Evolutionary conservation across 1,140 invertebrate genomes (phyloP).

Genomic region (Scaptomyza graminum): DNA sequence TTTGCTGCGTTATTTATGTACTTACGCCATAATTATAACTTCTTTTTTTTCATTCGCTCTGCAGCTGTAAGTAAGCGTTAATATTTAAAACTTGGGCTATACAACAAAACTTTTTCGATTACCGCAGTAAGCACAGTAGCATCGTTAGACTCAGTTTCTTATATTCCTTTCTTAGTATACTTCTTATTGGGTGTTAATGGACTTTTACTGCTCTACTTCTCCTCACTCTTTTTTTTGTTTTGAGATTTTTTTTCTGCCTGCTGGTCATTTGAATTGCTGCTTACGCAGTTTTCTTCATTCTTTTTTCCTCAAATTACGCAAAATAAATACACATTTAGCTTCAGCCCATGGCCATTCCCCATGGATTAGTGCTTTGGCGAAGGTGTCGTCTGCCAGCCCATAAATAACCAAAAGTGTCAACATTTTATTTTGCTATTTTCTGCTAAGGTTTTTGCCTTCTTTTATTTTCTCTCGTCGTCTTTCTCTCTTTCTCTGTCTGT

Average conservation of each 20-base stretch:
- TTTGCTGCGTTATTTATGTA: constrained; percentile 75
- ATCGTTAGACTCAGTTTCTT: constrained; percentile 28
- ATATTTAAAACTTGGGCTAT: constrained; percentile 73
- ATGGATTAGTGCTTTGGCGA: constrained; percentile 66
- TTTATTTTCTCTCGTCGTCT: constrained; percentile 2
- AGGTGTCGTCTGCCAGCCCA: constrained; percentile 73
- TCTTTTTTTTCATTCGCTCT: constrained; percentile 33
- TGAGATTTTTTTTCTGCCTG: constrained; percentile 1
- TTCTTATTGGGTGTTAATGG: constrained; percentile 80
- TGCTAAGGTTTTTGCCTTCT: constrained; percentile 51
- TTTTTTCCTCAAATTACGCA: constrained; percentile 65
- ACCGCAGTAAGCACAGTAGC: constrained; percentile 43
- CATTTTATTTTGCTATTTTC: constrained; percentile 82
- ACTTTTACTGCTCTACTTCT: constrained; percentile 40
- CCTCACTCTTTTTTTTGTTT: not conserved
- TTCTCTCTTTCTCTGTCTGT: constrained; percentile 13
- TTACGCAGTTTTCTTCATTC: constrained; percentile 44
- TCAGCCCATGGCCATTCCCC: constrained; percentile 54
- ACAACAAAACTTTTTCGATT: constrained; percentile 76
- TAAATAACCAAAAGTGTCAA: constrained; percentile 82
- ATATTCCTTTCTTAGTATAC: constrained; percentile 31
- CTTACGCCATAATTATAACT: constrained; percentile 78
- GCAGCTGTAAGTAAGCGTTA: constrained; percentile 78
- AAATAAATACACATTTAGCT: constrained; percentile 80
- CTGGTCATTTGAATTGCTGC: constrained; percentile 79